These are phyloP conservation scores for Eilema griseolum DNA, from an alignment of 2,888 invertebrate species.

Conservation along the genomic window DNA sequence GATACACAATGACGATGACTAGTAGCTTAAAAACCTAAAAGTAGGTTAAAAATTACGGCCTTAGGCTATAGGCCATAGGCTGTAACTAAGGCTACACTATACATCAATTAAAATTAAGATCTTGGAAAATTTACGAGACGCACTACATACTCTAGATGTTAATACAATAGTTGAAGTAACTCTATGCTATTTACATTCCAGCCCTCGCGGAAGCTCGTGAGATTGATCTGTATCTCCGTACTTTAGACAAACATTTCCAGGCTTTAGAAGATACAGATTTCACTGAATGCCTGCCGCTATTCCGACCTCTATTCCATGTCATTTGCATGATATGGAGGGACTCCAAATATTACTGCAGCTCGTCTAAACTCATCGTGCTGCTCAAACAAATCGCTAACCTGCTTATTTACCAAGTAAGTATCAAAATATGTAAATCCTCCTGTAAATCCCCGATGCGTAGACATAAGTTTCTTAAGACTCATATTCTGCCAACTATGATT, in stretches of 20 bases:
- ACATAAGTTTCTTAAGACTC: too few relatives aligned
- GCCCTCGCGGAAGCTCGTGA: slow-evolving; percentile 97
- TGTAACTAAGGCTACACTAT: too few relatives aligned
- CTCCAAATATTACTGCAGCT: slow-evolving; percentile 96
- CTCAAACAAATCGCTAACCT: slow-evolving; percentile 96
- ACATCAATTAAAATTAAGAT: too few relatives aligned
- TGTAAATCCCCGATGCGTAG: too few relatives aligned
- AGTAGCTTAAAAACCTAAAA: too few relatives aligned
- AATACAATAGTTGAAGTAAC: not conserved
- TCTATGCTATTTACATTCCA: slow-evolving; percentile 58
- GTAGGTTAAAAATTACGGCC: too few relatives aligned
- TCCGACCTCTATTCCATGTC: slow-evolving; percentile 94
- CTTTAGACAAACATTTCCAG: slow-evolving; percentile 93
- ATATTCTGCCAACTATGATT: too few relatives aligned
- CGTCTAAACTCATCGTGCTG: slow-evolving; percentile 95
- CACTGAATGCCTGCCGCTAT: slow-evolving; percentile 91
- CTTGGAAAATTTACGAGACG: not conserved
- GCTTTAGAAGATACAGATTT: slow-evolving; percentile 94
- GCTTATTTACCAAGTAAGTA: slow-evolving; percentile 92
- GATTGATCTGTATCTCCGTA: slow-evolving; percentile 94
- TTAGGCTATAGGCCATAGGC: too few relatives aligned
- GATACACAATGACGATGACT: too few relatives aligned
- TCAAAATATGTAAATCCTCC: not conserved
- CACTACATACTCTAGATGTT: not conserved
- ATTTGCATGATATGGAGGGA: slow-evolving; percentile 97